phyloP scores from a whole-genome alignment of 1,140 invertebrate genomes.

The Pseudomyrmex sp. region DNA sequence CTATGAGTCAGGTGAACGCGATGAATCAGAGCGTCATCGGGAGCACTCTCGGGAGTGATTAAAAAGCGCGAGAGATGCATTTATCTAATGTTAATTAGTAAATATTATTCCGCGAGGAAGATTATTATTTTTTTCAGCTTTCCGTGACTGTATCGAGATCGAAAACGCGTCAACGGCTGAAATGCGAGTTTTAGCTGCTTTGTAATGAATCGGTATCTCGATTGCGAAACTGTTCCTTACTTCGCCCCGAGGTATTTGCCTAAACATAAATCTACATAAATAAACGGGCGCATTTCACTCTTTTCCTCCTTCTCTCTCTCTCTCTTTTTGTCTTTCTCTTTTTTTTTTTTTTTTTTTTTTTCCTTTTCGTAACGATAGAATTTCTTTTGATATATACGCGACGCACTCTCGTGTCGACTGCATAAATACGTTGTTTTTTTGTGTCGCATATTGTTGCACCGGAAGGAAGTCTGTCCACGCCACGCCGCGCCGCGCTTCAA shows the following conservation, averaged over 20 bases:
- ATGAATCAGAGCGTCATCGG: constrained; percentile 25
- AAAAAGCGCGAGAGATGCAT: not conserved
- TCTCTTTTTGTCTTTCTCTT: not conserved
- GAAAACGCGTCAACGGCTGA: not conserved
- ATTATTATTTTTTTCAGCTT: not conserved
- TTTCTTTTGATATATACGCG: constrained; percentile 26
- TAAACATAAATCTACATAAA: constrained; percentile 41
- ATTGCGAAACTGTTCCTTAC: constrained; percentile 24
- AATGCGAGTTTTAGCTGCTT: not conserved
- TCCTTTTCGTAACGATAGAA: constrained; percentile 29
- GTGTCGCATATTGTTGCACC: constrained; percentile 31
- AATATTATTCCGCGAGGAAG: constrained; percentile 13
- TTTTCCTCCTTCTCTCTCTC: not conserved
- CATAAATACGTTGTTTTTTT: constrained; percentile 25
- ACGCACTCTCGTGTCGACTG: not conserved
- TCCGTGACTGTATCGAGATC: not conserved
- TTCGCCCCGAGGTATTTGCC: not conserved
- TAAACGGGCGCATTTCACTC: not conserved
- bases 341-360: no score
- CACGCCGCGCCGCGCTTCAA: not conserved
- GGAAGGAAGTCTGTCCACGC: constrained; percentile 37
- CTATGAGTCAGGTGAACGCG: constrained; percentile 12
- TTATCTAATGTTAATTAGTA: constrained; percentile 23
- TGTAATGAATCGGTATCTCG: constrained; percentile 33
- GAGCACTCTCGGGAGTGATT: constrained; percentile 1